Evolutionary conservation across 2,797 vertebrate species (phyloP).

Genomic region (Myiotriccus ornatus): DNA sequence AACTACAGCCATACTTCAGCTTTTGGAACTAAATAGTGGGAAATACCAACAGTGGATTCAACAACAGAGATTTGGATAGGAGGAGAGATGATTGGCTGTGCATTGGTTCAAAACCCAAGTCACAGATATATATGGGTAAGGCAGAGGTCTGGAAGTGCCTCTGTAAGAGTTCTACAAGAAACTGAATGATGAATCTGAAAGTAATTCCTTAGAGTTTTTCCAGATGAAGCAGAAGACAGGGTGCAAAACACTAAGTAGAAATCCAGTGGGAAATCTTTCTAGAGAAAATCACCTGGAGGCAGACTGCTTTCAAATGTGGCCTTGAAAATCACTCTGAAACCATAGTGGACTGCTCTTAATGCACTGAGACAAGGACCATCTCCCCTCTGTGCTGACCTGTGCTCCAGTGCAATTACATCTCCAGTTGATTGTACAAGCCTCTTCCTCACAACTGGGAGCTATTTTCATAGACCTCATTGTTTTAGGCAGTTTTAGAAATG

Average conservation of each 20-base stretch:
- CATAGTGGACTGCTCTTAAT: background rate
- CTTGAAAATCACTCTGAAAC: slow-evolving; percentile 36
- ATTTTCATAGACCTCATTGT: slow-evolving; percentile 46
- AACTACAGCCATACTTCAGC: background rate
- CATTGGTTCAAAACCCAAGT: background rate
- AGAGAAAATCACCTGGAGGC: background rate
- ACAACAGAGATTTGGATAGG: background rate
- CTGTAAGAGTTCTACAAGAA: background rate
- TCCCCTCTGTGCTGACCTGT: slow-evolving; percentile 16
- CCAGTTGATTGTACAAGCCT: slow-evolving; percentile 4
- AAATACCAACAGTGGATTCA: background rate
- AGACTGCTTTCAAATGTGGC: slow-evolving; percentile 13
- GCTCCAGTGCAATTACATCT: slow-evolving; percentile 21
- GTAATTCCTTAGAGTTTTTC: background rate
- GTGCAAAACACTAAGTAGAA: background rate
- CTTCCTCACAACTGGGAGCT: slow-evolving; percentile 40
- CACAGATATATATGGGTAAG: background rate
- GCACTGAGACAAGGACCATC: slow-evolving; percentile 12
- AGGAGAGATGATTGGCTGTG: background rate
- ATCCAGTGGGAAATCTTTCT: background rate
- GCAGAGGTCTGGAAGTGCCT: background rate
- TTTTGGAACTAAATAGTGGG: background rate
- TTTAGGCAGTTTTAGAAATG: slow-evolving; percentile 53
- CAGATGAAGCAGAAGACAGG: background rate
- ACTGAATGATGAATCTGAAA: background rate